Evolutionary conservation across 2,888 invertebrate genomes (phyloP).

Genomic region (Eurytoma adleriae): DNA sequence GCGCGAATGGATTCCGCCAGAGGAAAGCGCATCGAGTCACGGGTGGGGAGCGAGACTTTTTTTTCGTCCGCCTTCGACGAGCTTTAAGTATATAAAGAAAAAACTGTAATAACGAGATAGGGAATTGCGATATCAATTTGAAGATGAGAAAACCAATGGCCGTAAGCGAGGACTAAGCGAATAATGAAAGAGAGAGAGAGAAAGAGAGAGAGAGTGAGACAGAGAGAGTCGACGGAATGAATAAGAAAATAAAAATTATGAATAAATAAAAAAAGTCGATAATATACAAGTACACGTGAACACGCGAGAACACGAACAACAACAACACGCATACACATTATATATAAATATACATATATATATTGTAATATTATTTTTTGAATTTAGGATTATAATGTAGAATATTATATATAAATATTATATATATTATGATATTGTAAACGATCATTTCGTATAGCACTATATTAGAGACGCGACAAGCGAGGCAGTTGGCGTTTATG

Average conservation of each 20-base stretch:
- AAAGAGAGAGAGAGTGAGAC: constrained; percentile 17
- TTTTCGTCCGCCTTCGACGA: constrained; percentile 37
- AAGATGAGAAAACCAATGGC: constrained; percentile 42
- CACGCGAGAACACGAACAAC: constrained; percentile 60
- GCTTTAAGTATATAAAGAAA: constrained; percentile 31
- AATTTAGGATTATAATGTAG: constrained; percentile 75
- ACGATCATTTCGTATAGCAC: constrained; percentile 73
- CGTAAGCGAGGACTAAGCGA: not conserved
- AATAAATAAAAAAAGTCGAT: constrained; percentile 57
- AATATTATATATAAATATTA: constrained; percentile 62
- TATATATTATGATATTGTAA: constrained; percentile 70
- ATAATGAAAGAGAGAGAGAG: not conserved
- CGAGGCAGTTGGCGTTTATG: constrained; percentile 68
- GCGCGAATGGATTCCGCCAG: not conserved
- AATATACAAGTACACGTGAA: constrained; percentile 49
- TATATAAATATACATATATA: constrained; percentile 66
- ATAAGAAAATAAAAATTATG: constrained; percentile 53
- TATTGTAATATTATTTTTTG: constrained; percentile 76
- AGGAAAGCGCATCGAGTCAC: not conserved
- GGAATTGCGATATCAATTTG: constrained; percentile 46
- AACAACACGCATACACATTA: constrained; percentile 67
- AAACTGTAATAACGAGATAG: constrained; percentile 43
- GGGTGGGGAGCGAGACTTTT: not conserved
- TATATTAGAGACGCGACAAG: constrained; percentile 64
- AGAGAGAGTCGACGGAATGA: constrained; percentile 35